Evolutionary conservation across 1,140 invertebrate genomes (phyloP), one percentile per base, ranked within the genome.

Genomic region (Bacillus rossius): DNA sequence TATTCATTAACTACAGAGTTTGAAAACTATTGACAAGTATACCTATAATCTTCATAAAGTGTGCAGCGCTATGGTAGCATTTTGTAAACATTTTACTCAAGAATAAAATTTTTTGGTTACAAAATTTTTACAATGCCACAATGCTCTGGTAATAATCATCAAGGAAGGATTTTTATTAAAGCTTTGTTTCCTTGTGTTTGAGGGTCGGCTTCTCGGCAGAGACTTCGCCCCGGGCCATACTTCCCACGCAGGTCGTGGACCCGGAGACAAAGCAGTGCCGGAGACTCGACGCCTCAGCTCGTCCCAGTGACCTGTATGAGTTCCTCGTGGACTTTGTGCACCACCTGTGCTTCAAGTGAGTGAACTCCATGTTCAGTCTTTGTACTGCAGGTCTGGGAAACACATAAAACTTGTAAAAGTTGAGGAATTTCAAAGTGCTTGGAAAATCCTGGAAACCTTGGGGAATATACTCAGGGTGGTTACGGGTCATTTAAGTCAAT

Each of bases 201-300:
- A 97, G 94, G 73, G 91, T 92, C 78, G 95, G 95, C 43, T 94
- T 96, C 76, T 89, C 88, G 47, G 90, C 90, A 22, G 94, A 98
- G 76, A 79, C 83, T 50, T 83, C 84, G 26, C 95, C 95, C 34
- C 77, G 94, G 59, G 90, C 88, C 67, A 96, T 98, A 48, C 84
- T 97, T 60, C 84, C 82, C 49, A 87, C 91, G 1, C 80, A 89
- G 73, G 80, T 92, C 5, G 84, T 82, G 71, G 84, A 85, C 66
- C 73, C 84, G 8, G 80, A 80, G 63, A 83, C 81, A 25, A 82
- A 84, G 51, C 71, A 81, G 65, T 70, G 79, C 7, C 78, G 84
- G 65, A 81, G 81, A 59, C 75, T 96, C n/a, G 83, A 84, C 67
- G 81, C 88, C 57, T 92, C 88, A 68, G 76, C 77, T 43, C 75